Evolutionary conservation across 1,140 invertebrate genomes (phyloP), one percentile per base, ranked within the genome.

Genomic region (Drosophila setifemur): DNA sequence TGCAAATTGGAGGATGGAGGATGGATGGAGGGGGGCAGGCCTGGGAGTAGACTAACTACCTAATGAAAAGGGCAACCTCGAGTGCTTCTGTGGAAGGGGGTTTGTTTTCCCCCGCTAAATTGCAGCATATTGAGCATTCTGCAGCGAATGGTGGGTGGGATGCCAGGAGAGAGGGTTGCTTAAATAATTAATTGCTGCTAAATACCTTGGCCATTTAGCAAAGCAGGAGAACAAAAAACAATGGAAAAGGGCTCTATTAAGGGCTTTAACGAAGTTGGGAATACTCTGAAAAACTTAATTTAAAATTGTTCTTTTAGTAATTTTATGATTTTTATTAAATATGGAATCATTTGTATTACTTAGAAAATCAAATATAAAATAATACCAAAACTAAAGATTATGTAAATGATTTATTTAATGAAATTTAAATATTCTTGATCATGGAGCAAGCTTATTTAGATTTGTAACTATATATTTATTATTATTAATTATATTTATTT

Each of bases 71-170:
- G 55, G 37, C 66, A 47, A 61, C 25, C 49, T 29, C 48, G 26
- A 12, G 37, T 42, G 29, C 7, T n/a, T 31, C 4, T 18, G 9
- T 8, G 23, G 29, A 23, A n/a, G 21, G 55, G 33, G 37, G 28
- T 43, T 61, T 61, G 35, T 42, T 58, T 39, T 39, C 54, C 54
- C 68, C 67, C 73, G 68, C 67, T 64, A 87, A 86, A 86, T 86
- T 86, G 81, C 81, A 86, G 82, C 81, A 86, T 86, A 86, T 86
- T 86, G 81, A 73, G 72, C 81, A 76, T 73, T 86, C 76, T 66
- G 60, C 47, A 66, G 39, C 40, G 2, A n/a, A n/a, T n/a, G n/a
- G 14, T 16, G 29, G 19, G 16, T 4, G 35, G 39, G 37, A 12
- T 23, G 31, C 4, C 18, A 14, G 45, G 26, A 42, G 57, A 48